Evolutionary conservation across 1,140 invertebrate genomes (phyloP).

Genomic region (Pogonognathellus flavescens): DNA sequence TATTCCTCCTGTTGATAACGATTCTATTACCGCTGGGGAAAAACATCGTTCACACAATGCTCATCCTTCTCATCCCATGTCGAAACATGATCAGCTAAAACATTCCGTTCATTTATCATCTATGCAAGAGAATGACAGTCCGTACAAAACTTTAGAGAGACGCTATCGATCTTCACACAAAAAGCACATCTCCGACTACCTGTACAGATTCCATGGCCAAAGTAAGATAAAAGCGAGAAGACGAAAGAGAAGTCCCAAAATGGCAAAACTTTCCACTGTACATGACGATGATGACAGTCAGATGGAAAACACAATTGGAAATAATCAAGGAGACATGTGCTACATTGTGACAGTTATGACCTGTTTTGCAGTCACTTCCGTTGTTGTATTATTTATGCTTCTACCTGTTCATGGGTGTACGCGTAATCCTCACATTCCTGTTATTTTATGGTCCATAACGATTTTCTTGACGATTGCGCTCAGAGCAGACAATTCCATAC

Average conservation of each 20-base stretch:
- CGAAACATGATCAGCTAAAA: background rate
- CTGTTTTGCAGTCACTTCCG: slow-evolving; percentile 52
- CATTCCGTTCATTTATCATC: slow-evolving; percentile 20
- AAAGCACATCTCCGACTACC: slow-evolving; percentile 37
- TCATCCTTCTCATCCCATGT: slow-evolving; percentile 15
- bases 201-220: slow-evolving; percentile 9
- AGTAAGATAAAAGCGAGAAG: background rate
- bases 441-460: slow-evolving; percentile 62
- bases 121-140: background rate
- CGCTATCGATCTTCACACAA: slow-evolving; percentile 4
- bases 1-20: background rate
- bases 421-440: slow-evolving; percentile 64
- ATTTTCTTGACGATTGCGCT: slow-evolving; percentile 61
- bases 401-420: slow-evolving; percentile 54
- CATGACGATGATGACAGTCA: background rate
- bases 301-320: slow-evolving; percentile 15
- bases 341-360: slow-evolving; percentile 31
- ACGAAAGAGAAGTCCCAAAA: slow-evolving; percentile 10
- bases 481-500: slow-evolving; percentile 70
- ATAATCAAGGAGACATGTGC: slow-evolving; percentile 11
- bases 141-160: background rate
- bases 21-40: background rate
- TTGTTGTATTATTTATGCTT: slow-evolving; percentile 61
- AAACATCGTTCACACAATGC: background rate
- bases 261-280: background rate